Evolutionary conservation across 2,113 vertebrate genomes (phyloP), one percentile per base, ranked within the genome.

Genomic region (Arothron firmamentum): DNA sequence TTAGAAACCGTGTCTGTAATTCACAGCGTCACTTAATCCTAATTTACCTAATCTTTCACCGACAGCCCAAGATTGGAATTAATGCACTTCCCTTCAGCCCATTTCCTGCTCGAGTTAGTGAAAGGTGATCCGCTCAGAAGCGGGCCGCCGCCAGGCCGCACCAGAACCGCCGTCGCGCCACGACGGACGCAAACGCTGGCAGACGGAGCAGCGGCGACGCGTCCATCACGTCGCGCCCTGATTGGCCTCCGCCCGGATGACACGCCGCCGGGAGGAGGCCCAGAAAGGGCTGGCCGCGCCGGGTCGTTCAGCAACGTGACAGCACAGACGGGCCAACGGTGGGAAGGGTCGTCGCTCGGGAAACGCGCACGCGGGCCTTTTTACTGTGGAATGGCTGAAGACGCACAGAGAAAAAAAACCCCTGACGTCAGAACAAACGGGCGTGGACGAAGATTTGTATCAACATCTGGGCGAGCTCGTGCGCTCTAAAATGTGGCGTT

Each of bases 171-270:
- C 67, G 10, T 43, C 58, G 57, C 13, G 43, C 43, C 3, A 12
- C 4, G 12, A 45, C 43, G 13, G 13, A 45, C n/a, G 43, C 6
- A 14, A 16, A 45, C 43, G 53, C 59, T 47, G 25, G 58, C 41
- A 52, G 11, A 17, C 47, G 59, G 60, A 60, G 49, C 48, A 18
- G 43, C 59, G 52, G 54, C 19, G 60, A 52, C 73, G 61, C 61
- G 62, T 52, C 70, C 67, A 56, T 72, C 34, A 76, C 34, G 80
- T 47, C 38, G 17, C 25, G 67, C 50, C 67, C 69, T 63, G 79
- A 76, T 56, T 75, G 75, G 74, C n/a, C n/a, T n/a, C n/a, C n/a
- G n/a, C n/a, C n/a, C n/a, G n/a, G n/a, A n/a, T n/a, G n/a, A n/a
- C n/a, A n/a, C n/a, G n/a, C n/a, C n/a, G n/a, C 41, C 56, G 28